Conservation (phyloP, 2,113 vertebrate species). For the Setophaga coronata region DNA sequence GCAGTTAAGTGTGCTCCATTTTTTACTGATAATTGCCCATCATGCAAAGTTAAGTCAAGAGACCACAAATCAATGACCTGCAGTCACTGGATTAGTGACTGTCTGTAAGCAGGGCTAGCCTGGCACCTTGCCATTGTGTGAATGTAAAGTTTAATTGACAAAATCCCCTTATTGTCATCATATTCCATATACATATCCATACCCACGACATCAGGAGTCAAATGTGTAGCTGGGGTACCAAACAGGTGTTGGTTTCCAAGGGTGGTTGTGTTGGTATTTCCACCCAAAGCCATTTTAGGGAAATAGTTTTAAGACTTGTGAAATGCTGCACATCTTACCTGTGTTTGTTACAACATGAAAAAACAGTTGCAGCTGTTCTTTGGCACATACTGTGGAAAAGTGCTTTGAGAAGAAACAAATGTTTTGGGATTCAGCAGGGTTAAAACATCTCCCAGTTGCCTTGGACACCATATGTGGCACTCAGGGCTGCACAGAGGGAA, state of each 20-base stretch:
- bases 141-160: background rate
- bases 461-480: fast-evolving
- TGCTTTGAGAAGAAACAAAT: background rate
- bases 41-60: background rate
- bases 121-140: background rate
- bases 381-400: background rate
- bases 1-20: background rate
- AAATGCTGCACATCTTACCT: background rate
- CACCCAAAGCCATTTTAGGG: background rate
- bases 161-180: background rate
- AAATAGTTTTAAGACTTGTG: background rate
- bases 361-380: background rate
- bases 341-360: background rate
- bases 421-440: background rate
- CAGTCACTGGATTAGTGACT: background rate
- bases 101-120: background rate
- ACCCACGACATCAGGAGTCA: background rate
- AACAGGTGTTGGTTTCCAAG: background rate
- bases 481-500: conserved; percentile 1
- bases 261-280: background rate
- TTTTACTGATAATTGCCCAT: background rate
- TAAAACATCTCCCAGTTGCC: background rate
- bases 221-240: background rate
- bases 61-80: background rate
- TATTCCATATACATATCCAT: background rate